phyloP scores from a whole-genome alignment of 1,140 invertebrate genomes.

The Drosophila mojavensis region DNA sequence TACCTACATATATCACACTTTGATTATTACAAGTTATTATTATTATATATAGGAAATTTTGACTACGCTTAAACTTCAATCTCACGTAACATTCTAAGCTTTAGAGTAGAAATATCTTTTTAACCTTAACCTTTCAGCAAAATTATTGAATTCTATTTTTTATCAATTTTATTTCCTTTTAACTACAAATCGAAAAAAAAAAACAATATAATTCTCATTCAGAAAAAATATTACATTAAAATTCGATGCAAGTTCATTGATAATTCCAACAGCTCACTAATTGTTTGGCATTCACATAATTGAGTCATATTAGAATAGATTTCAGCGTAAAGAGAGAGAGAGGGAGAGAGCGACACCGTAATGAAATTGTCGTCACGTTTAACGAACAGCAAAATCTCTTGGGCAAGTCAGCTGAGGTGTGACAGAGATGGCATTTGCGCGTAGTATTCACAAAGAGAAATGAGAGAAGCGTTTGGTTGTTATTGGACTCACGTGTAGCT shows the following conservation, averaged over 20 bases:
- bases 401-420: not conserved
- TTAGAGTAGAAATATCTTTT: no score
- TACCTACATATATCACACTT: no score
- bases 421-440: not conserved
- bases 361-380: slow-evolving; percentile 30
- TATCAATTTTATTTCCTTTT: no score
- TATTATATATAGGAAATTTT: no score
- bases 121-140: no score
- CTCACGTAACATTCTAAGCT: no score
- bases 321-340: not conserved
- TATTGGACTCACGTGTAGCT: slow-evolving; percentile 51
- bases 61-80: no score
- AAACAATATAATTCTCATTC: not conserved
- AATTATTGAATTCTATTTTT: no score
- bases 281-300: slow-evolving; percentile 1
- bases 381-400: not conserved
- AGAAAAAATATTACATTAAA: not conserved
- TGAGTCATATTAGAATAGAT: slow-evolving; percentile 1
- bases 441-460: not conserved
- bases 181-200: no score
- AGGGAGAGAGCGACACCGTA: not conserved
- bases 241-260: no score
- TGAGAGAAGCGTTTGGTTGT: slow-evolving; percentile 6
- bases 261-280: not conserved
- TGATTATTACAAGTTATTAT: no score